A percentile compares a stretch with the other conserved stretches of the same genome.
Evolutionary conservation across 2,888 invertebrate genomes (phyloP).

Genomic region (Lamproptera curius): DNA sequence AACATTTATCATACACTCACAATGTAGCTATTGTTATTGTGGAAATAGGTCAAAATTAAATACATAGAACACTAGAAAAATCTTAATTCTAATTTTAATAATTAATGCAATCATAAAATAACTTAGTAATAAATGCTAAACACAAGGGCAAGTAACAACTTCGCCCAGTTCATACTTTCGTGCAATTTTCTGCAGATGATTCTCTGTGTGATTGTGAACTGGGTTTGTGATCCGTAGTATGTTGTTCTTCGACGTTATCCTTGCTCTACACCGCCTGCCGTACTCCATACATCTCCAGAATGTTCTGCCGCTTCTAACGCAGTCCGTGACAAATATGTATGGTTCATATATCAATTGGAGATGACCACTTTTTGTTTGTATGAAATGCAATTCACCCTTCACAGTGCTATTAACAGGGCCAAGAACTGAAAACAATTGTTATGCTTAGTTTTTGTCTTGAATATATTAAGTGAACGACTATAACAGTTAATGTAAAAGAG

Average conservation of each 20-base stretch:
- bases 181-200: constrained; percentile 63
- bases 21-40: too few species aligned
- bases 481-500: not conserved
- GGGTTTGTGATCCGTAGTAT: constrained; percentile 65
- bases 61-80: not conserved
- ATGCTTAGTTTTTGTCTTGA: constrained; percentile 10
- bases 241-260: constrained; percentile 71
- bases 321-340: constrained; percentile 71
- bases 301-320: constrained; percentile 69
- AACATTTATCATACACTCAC: too few species aligned
- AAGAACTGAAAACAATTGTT: constrained; percentile 47
- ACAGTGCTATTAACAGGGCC: constrained; percentile 47
- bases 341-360: constrained; percentile 69
- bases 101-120: not conserved
- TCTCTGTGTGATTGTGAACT: constrained; percentile 62
- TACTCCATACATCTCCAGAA: constrained; percentile 75
- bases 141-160: constrained; percentile 66
- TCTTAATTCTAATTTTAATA: constrained; percentile 8
- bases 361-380: constrained; percentile 72
- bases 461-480: too few species aligned
- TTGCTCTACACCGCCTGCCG: constrained; percentile 67
- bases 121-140: constrained; percentile 25
- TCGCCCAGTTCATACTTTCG: constrained; percentile 67
- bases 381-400: constrained; percentile 68
- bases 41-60: not conserved